Conservation (phyloP, 2,888 invertebrate species). For the Nudaria mundana region DNA sequence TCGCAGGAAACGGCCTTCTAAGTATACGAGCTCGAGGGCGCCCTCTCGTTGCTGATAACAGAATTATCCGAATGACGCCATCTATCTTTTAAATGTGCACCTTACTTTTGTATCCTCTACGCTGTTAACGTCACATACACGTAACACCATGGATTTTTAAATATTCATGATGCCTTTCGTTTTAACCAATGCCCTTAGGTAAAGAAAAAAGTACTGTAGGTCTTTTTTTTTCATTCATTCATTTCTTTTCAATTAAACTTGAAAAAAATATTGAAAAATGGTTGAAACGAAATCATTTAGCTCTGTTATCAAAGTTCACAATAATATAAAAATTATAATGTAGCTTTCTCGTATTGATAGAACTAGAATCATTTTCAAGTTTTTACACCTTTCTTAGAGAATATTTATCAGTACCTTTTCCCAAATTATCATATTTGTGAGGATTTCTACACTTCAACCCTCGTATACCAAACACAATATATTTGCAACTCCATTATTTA, state of each 20-base stretch:
- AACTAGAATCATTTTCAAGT: no score
- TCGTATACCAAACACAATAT: slow-evolving; percentile 52
- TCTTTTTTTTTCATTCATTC: no score
- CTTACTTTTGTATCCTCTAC: slow-evolving; percentile 64
- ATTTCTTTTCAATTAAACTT: no score
- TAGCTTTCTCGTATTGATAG: no score
- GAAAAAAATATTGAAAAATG: no score
- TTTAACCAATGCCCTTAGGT: no score
- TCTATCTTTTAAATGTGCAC: slow-evolving; percentile 84
- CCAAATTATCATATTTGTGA: slow-evolving; percentile 51
- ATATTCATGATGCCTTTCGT: slow-evolving; percentile 31
- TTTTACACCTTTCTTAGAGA: slow-evolving; percentile 11
- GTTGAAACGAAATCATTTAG: no score
- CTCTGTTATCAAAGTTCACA: no score
- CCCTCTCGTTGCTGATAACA: slow-evolving; percentile 82
- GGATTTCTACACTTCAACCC: slow-evolving; percentile 40
- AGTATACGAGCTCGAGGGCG: slow-evolving; percentile 73
- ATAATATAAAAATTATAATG: no score
- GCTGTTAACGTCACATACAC: slow-evolving; percentile 39
- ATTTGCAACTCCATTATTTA: slow-evolving; percentile 64
- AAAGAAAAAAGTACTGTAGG: no score
- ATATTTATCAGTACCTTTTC: slow-evolving; percentile 37
- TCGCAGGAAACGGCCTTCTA: slow-evolving; percentile 73
- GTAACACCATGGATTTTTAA: slow-evolving; percentile 23
- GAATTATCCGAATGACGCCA: slow-evolving; percentile 84